phyloP scores from a whole-genome alignment of 2,888 invertebrate genomes.

The Laspeyria flexula region DNA sequence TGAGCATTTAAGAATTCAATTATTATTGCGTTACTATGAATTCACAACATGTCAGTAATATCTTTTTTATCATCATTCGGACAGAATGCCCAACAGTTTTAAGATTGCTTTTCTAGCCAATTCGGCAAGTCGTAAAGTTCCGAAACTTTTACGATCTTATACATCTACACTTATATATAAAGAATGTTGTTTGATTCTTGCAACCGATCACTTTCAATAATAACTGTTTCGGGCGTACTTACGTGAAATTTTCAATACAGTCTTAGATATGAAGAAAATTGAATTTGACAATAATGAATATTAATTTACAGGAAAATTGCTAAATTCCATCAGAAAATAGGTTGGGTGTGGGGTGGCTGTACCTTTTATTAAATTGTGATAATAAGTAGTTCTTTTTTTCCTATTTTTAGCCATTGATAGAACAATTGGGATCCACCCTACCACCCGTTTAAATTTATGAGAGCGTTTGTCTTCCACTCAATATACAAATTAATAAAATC shows the following conservation, averaged over 20 bases:
- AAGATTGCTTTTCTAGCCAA: slow-evolving; percentile 35
- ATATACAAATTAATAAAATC: no score
- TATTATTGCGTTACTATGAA: slow-evolving; percentile 13
- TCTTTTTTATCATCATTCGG: slow-evolving; percentile 13
- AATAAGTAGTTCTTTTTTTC: no score
- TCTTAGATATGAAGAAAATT: neutral
- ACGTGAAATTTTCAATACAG: slow-evolving; percentile 16
- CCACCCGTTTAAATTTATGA: no score
- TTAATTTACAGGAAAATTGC: neutral
- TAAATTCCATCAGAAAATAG: no score
- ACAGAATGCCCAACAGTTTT: slow-evolving; percentile 7
- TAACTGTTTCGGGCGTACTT: neutral
- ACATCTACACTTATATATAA: slow-evolving; percentile 10
- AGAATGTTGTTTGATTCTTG: slow-evolving; percentile 11
- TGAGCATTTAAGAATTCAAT: neutral
- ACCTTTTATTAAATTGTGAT: no score
- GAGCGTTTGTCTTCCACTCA: no score
- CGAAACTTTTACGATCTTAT: slow-evolving; percentile 28
- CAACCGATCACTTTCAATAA: slow-evolving; percentile 6
- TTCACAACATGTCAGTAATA: slow-evolving; percentile 14
- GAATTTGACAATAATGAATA: neutral
- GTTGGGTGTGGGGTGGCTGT: no score
- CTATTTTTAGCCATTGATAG: no score
- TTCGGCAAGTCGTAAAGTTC: slow-evolving; percentile 36
- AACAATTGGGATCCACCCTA: no score